Percentiles rank a stretch among this genome's conserved stretches.
phyloP scores from a whole-genome alignment of 2,113 vertebrate genomes.

The Romanogobio albipinnatus region DNA sequence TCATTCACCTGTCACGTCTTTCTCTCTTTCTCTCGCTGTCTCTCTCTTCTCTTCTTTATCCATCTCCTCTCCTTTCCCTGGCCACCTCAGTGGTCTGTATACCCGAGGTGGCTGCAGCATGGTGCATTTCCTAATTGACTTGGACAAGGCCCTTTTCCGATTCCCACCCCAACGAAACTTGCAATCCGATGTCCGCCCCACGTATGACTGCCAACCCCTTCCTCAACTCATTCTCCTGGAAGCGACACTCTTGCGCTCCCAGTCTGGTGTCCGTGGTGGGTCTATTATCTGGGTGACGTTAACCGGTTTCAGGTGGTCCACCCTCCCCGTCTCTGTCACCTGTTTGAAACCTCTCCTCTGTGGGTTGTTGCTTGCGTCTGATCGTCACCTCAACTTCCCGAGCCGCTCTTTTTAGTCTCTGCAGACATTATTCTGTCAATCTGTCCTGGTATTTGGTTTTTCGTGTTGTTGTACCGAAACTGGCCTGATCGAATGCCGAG shows the following conservation, averaged over 20 bases:
- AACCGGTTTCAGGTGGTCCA: conserved; percentile 51
- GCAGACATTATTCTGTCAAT: conserved; percentile 71
- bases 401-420: conserved; percentile 67
- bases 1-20: conserved; percentile 58
- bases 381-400: conserved; percentile 68
- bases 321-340: conserved; percentile 41
- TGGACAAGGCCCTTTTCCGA: conserved; percentile 62
- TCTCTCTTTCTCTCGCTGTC: conserved; percentile 60
- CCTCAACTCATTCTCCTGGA: conserved; percentile 66
- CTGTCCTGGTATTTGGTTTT: conserved; percentile 75
- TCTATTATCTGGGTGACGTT: conserved; percentile 46
- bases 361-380: conserved; percentile 81
- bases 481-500: conserved; percentile 33
- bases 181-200: conserved; percentile 60
- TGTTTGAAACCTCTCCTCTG: conserved; percentile 73
- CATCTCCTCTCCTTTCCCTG: conserved; percentile 37
- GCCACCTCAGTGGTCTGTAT: conserved; percentile 49
- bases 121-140: conserved; percentile 80
- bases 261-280: conserved; percentile 54
- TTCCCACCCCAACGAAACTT: conserved; percentile 45
- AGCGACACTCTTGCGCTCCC: conserved; percentile 65
- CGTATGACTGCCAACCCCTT: conserved; percentile 29
- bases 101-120: conserved; percentile 76
- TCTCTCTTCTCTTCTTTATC: conserved; percentile 41
- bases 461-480: conserved; percentile 61